A percentile compares a stretch with the other conserved stretches of the same genome.
These are phyloP conservation scores for Diadophis punctatus DNA, from an alignment of 2,113 vertebrate genomes.

Conservation along the genomic window DNA sequence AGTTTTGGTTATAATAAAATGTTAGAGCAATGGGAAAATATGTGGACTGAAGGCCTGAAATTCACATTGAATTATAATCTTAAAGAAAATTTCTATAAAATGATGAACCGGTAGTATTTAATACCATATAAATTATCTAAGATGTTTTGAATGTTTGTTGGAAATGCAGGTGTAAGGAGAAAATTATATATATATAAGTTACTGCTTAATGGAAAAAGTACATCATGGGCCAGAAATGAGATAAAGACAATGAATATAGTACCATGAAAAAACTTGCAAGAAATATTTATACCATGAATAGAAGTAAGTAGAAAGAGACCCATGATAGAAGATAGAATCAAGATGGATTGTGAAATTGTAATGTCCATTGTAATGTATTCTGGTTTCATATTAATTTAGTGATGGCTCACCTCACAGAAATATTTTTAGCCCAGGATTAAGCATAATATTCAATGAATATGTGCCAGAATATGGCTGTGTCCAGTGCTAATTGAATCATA, in stretches of 20 bases:
- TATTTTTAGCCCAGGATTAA: not conserved
- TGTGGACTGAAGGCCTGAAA: not conserved
- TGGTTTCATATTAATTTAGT: not conserved
- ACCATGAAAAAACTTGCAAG: not conserved
- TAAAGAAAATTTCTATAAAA: not conserved
- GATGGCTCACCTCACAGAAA: not conserved
- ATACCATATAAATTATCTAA: not conserved
- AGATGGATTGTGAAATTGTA: not conserved
- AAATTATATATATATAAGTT: not conserved
- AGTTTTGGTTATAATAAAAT: not conserved
- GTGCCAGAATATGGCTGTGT: not conserved
- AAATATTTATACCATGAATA: not conserved
- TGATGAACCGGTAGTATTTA: not conserved
- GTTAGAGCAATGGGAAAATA: not conserved
- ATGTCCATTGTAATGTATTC: not conserved
- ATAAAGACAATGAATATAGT: not conserved
- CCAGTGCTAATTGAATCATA: not conserved
- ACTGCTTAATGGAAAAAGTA: not conserved
- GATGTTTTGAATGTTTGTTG: not conserved
- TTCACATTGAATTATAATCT: not conserved
- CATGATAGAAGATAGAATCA: not conserved
- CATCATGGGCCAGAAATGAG: not conserved
- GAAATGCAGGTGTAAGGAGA: not conserved
- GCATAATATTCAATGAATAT: not conserved
- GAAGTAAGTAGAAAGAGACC: not conserved